Base-by-base conservation (phyloP, 2,797 vertebrate species). In the Dendrocincla fuliginosa region DNA sequence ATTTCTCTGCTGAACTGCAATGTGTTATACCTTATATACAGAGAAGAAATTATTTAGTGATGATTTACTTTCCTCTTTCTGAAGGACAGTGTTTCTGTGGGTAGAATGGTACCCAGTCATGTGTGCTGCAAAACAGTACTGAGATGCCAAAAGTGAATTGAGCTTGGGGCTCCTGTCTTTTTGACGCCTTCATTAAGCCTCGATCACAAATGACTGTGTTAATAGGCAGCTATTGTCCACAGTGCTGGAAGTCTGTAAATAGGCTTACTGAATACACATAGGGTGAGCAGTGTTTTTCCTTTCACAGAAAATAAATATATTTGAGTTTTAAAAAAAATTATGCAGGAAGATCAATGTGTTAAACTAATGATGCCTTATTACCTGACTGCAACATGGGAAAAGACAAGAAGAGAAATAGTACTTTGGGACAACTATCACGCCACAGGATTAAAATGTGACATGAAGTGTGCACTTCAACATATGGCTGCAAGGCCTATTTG, bases 191-290 rank as follows among this genome's bases (percentile, higher is more conserved):
- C 47, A 53, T 23, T 13, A 24, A 64, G 27, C 7, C 22, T 24
- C 0, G 0, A 9, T 53, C 33, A 53, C 27, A 84, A 74, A 65
- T 47, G 5, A n/a, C 23, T 56, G 1, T 67, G 33, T 49, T 71
- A 67, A 39, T 9, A 32, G 35, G 12, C 44, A 84, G 8, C 9
- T 81, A 28, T 33, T 61, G 25, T 63, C 28, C 74, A 69, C 47
- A 32, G 25, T 47, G 30, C 53, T 84, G 35, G 15, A 86, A 86
- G 3, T 57, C 42, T 84, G 23, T 14, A 74, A 33, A 11, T 14
- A 27, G n/a, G 24, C 28, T 89, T 82, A n/a, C 9, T 55, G 39
- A 44, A 22, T 56, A 47, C 5, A 1, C 30, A 33, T 30, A 78
- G 12, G 10, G 44, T 47, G 16, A 76, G 8, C 4, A 68, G 13